Evolutionary conservation across 2,797 vertebrate genomes (phyloP), one percentile per base, ranked within the genome.

Genomic region (Todus mexicanus): DNA sequence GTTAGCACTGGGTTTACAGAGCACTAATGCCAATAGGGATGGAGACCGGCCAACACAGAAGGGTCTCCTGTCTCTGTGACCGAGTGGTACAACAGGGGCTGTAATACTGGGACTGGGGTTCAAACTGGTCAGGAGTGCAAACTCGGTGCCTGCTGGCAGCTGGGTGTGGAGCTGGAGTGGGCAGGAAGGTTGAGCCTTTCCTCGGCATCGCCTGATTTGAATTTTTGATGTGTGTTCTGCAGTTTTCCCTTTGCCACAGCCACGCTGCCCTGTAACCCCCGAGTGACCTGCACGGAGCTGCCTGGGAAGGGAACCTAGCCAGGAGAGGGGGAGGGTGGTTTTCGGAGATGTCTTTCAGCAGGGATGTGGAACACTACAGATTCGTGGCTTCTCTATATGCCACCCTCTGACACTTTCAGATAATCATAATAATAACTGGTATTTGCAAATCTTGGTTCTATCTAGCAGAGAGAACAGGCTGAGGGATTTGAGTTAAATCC

Each of bases 31-130:
- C 45, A 7, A 7, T 19, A 25, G 26, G 9, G 42, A 25, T 2
- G 1, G 75, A 35, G 31, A 6, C 1, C 31, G 61, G 31, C 45
- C 29, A 10, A 11, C 48, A 6, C 14, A 15, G 25, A 16, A 38
- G 18, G 42, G 19, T 18, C 43, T 48, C 40, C 6, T 40, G 1
- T 50, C 7, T 56, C 19, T 71, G 25, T 10, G 42, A 6, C 13
- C 29, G 40, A 81, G 66, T 53, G 13, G 14, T 19, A 7, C 51
- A 17, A 1, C 1, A 35, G 66, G n/a, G 29, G 26, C 56, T 88
- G 76, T 9, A 11, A 11, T 33, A 31, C 33, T 0, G 2, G 3
- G 22, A 4, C 0, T 53, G 50, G 48, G 64, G 20, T 21, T 76
- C 79, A 69, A 54, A 8, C 5, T 8, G 76, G 31, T 42, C 51